A percentile compares a stretch with the other conserved stretches of the same genome.
Evolutionary conservation across 2,113 vertebrate species (phyloP).

Genomic region (Collichthys lucidus): DNA sequence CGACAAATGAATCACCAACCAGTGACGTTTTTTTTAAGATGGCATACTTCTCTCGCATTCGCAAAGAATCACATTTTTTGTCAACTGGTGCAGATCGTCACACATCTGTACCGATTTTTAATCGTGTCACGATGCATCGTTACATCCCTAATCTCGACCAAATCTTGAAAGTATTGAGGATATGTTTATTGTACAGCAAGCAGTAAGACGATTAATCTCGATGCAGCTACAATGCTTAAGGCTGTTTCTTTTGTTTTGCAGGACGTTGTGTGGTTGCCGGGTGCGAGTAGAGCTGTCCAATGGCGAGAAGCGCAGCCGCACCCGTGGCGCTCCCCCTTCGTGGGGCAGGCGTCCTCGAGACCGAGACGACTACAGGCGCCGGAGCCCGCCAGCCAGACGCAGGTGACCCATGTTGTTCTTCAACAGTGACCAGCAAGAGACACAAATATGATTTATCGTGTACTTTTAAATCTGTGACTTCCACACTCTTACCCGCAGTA

Average conservation of each 20-base stretch:
- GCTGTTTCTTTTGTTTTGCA: slow-evolving; percentile 51
- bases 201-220: too few species aligned
- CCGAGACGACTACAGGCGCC: slow-evolving; percentile 93
- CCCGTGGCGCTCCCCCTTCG: slow-evolving; percentile 93
- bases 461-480: slow-evolving; percentile 40
- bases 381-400: slow-evolving; percentile 90
- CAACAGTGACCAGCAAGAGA: slow-evolving; percentile 12
- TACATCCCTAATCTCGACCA: neutral
- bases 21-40: too few species aligned
- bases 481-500: slow-evolving; percentile 55
- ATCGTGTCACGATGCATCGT: too few species aligned
- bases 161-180: neutral
- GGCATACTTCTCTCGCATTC: too few species aligned
- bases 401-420: slow-evolving; percentile 85
- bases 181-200: too few species aligned
- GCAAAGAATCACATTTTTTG: too few species aligned
- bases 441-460: slow-evolving; percentile 40
- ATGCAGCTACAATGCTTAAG: too few species aligned
- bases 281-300: slow-evolving; percentile 97
- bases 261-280: slow-evolving; percentile 95
- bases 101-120: too few species aligned
- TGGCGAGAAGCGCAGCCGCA: slow-evolving; percentile 95
- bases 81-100: too few species aligned
- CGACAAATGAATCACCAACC: too few species aligned
- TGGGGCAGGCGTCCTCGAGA: slow-evolving; percentile 95